Evolutionary conservation across 1,140 invertebrate species (phyloP).

Genomic region (Aradophagus sp.): DNA sequence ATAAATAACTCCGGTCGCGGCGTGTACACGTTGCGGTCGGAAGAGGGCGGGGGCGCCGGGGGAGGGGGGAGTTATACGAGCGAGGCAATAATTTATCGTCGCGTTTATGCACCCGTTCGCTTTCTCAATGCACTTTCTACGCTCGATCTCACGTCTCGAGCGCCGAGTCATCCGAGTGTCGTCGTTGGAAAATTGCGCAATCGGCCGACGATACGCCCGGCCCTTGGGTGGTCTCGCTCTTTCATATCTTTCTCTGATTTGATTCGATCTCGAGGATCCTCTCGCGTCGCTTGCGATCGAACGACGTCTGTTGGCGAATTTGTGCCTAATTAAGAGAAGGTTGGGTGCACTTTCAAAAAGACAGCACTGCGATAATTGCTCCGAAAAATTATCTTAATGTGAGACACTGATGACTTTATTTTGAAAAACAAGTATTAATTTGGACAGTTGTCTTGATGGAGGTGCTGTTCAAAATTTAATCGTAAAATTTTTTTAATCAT

Average conservation of each 20-base stretch:
- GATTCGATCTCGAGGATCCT: constrained; percentile 7
- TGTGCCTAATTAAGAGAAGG: constrained; percentile 4
- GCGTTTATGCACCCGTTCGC: constrained; percentile 61
- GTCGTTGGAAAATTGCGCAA: constrained; percentile 47
- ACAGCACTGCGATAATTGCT: too few species aligned
- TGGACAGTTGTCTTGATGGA: too few species aligned
- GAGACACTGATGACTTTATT: too few species aligned
- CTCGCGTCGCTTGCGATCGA: constrained; percentile 1
- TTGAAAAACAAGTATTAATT: too few species aligned
- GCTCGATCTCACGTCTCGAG: constrained; percentile 32
- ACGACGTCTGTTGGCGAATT: neutral
- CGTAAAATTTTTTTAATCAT: too few species aligned
- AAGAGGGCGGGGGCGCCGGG: too few species aligned
- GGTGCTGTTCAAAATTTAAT: too few species aligned
- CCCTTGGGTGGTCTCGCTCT: constrained; percentile 23
- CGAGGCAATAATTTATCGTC: constrained; percentile 63
- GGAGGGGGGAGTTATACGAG: constrained; percentile 31
- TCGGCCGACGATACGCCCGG: constrained; percentile 21
- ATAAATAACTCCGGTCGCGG: constrained; percentile 38
- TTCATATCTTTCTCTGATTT: neutral
- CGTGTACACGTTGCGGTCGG: constrained; percentile 38
- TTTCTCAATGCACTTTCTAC: constrained; percentile 60
- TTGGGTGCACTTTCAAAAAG: neutral
- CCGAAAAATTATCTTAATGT: constrained; percentile 1
- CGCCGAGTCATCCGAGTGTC: constrained; percentile 9